Percentiles rank a stretch among this genome's conserved stretches.
Evolutionary conservation across 2,888 invertebrate species (phyloP).

Genomic region (Celastrina argiolus): DNA sequence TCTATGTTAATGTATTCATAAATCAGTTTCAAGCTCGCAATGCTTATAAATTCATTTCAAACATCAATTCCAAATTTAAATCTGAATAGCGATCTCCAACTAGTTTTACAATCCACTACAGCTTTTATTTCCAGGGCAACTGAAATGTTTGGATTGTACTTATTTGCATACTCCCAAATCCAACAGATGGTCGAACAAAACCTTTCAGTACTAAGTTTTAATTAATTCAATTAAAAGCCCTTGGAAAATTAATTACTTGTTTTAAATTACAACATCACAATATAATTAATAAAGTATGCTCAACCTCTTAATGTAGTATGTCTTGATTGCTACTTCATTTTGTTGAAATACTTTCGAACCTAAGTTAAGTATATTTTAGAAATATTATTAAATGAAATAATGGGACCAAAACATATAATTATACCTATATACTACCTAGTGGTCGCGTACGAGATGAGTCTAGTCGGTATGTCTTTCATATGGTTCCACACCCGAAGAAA

Average conservation of each 20-base stretch:
- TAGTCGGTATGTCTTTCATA: too few species aligned
- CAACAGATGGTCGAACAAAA: slow-evolving; percentile 9
- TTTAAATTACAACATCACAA: not conserved
- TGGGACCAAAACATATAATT: too few species aligned
- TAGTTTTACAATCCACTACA: not conserved
- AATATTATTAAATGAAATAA: too few species aligned
- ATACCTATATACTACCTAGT: too few species aligned
- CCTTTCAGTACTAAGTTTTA: slow-evolving; percentile 34
- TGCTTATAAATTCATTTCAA: not conserved
- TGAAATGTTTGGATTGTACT: not conserved
- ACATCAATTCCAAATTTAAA: not conserved
- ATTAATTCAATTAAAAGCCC: slow-evolving; percentile 38
- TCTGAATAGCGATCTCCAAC: not conserved
- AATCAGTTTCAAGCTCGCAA: too few species aligned
- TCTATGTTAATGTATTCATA: too few species aligned
- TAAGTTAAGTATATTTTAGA: not conserved
- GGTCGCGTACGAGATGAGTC: too few species aligned
- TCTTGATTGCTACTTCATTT: not conserved
- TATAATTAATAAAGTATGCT: not conserved
- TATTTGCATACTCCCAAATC: slow-evolving; percentile 1
- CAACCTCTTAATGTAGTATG: not conserved
- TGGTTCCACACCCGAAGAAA: too few species aligned
- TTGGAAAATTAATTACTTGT: slow-evolving; percentile 1
- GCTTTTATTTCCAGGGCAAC: not conserved
- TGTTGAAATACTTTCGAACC: not conserved